A percentile compares a stretch with the other conserved stretches of the same genome.
These are phyloP conservation scores for Sphecodes monilicornis DNA, from an alignment of 2,888 invertebrate species.

Conservation along the genomic window DNA sequence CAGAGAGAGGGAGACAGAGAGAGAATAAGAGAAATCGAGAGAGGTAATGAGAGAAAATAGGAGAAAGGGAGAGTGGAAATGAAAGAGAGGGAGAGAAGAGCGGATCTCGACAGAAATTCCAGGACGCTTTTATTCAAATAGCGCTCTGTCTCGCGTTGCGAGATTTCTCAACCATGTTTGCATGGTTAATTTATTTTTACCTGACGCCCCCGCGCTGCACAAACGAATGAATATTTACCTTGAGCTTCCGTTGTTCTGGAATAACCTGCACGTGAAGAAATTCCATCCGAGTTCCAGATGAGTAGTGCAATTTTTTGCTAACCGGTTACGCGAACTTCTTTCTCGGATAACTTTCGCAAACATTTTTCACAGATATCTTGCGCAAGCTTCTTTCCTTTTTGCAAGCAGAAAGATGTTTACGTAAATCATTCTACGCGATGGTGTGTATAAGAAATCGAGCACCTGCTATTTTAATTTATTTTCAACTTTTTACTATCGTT, in stretches of 20 bases:
- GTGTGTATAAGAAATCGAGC: neutral
- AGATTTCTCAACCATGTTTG: conserved; percentile 13
- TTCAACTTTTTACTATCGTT: neutral
- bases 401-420: neutral
- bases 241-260: neutral
- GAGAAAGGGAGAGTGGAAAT: neutral
- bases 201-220: neutral
- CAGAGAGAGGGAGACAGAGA: neutral
- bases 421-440: no score
- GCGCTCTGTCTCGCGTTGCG: neutral
- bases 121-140: neutral
- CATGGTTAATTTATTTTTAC: conserved; percentile 35
- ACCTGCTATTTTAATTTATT: neutral
- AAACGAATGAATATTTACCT: neutral
- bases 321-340: neutral
- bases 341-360: neutral
- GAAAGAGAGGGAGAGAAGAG: neutral
- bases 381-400: neutral
- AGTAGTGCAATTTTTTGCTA: neutral
- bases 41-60: no score
- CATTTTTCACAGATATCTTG: neutral
- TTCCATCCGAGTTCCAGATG: neutral
- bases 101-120: conserved; percentile 9
- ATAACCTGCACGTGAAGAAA: conserved; percentile 1
- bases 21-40: neutral